Evolutionary conservation across 2,888 invertebrate species (phyloP).

Genomic region (Megalurothrips usitatus): DNA sequence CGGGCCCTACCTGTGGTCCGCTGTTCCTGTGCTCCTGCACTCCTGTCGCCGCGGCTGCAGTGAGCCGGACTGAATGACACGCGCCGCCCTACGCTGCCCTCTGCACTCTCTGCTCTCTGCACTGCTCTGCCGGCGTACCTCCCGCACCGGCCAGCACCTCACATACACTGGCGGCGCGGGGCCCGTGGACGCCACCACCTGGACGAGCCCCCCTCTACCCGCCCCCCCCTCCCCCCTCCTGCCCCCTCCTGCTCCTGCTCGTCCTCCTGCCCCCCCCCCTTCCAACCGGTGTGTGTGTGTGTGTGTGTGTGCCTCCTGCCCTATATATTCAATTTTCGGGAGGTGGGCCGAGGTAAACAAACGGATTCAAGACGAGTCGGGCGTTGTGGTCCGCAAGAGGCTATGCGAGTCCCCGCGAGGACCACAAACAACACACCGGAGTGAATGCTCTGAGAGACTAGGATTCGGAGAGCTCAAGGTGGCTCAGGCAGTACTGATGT

Average conservation of each 20-base stretch:
- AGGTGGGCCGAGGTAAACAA: background rate
- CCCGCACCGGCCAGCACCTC: background rate
- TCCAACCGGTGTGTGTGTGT: background rate
- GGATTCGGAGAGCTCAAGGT: too few relatives aligned
- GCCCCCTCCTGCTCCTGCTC: background rate
- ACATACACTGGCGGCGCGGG: background rate
- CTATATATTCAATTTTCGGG: slow-evolving; percentile 16
- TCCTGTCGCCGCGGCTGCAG: background rate
- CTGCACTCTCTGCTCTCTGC: too few relatives aligned
- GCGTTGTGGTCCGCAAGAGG: too few relatives aligned
- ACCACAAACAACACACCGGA: too few relatives aligned
- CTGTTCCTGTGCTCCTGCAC: background rate
- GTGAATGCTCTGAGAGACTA: too few relatives aligned
- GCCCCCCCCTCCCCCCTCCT: background rate
- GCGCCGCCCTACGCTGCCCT: background rate
- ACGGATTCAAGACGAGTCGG: too few relatives aligned
- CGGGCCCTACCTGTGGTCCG: background rate
- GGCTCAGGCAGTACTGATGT: too few relatives aligned
- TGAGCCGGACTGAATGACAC: background rate
- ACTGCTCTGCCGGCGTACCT: background rate
- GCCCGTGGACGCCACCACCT: slow-evolving; percentile 3
- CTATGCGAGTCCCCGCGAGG: too few relatives aligned
- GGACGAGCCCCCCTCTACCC: background rate
- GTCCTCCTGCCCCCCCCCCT: background rate
- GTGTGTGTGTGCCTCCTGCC: background rate